Conservation (phyloP, 1,140 invertebrate genomes). For the Plectrocnemia conspersa region DNA sequence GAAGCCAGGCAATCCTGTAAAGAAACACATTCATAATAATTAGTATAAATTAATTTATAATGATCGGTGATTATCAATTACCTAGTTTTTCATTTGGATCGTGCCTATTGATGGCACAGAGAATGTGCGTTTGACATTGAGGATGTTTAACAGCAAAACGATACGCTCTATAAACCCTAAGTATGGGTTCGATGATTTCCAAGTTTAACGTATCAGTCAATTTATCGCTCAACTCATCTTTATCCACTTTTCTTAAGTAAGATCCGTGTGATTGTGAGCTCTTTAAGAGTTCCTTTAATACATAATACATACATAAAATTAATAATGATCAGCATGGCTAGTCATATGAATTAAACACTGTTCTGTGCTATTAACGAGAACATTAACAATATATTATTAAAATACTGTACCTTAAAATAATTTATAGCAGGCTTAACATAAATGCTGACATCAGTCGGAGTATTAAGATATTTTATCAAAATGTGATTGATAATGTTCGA, state of each 20-base stretch:
- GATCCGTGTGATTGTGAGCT: slow-evolving; percentile 24
- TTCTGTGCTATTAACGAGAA: neutral
- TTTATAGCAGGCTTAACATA: slow-evolving; percentile 70
- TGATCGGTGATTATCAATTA: slow-evolving; percentile 20
- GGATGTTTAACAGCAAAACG: slow-evolving; percentile 63
- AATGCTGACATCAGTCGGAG: slow-evolving; percentile 64
- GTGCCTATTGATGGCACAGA: slow-evolving; percentile 69
- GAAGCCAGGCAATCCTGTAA: slow-evolving; percentile 50
- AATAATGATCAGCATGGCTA: no score
- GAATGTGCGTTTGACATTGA: slow-evolving; percentile 68
- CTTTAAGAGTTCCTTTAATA: slow-evolving; percentile 28
- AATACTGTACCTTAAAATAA: slow-evolving; percentile 56
- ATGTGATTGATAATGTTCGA: slow-evolving; percentile 62
- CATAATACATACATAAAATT: no score
- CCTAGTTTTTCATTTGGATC: slow-evolving; percentile 48
- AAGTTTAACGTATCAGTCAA: slow-evolving; percentile 72
- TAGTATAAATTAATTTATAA: neutral
- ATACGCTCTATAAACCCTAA: slow-evolving; percentile 71
- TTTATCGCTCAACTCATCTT: slow-evolving; percentile 66
- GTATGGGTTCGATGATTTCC: slow-evolving; percentile 71
- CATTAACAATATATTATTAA: slow-evolving; percentile 1
- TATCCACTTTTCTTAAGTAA: slow-evolving; percentile 20
- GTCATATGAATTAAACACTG: no score
- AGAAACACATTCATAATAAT: neutral
- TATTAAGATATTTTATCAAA: slow-evolving; percentile 63